Evolutionary conservation across 2,888 invertebrate genomes (phyloP).

Genomic region (Parnassius apollo): DNA sequence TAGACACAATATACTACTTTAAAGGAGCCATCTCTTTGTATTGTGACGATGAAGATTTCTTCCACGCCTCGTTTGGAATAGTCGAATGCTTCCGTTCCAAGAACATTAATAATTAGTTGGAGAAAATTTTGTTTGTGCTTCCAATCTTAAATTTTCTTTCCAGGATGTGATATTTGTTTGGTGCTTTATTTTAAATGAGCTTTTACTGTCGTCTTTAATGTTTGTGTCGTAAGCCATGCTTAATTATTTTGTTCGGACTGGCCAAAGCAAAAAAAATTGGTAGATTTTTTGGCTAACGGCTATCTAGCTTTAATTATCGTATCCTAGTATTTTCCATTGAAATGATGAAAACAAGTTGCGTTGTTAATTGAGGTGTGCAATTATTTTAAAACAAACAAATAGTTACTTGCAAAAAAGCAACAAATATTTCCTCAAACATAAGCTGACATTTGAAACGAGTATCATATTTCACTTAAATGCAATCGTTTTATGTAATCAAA

Average conservation of each 20-base stretch:
- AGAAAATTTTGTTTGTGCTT: constrained; percentile 31
- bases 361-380: too few relatives aligned
- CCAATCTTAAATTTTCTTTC: constrained; percentile 26
- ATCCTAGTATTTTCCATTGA: too few relatives aligned
- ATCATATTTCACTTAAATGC: neutral
- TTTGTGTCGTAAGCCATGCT: too few relatives aligned
- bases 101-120: constrained; percentile 38
- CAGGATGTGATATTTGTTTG: constrained; percentile 19
- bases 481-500: constrained; percentile 11
- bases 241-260: too few relatives aligned
- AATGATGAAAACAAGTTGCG: too few relatives aligned
- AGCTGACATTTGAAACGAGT: neutral
- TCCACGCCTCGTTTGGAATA: constrained; percentile 33
- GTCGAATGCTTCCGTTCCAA: constrained; percentile 35
- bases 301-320: too few relatives aligned
- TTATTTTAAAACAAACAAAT: neutral
- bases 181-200: constrained; percentile 9
- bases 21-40: constrained; percentile 28
- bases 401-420: neutral
- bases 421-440: neutral
- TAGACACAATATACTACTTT: constrained; percentile 24
- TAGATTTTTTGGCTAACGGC: too few relatives aligned
- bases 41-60: constrained; percentile 28
- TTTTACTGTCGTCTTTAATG: constrained; percentile 15
- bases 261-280: too few relatives aligned